A percentile compares a stretch with the other conserved stretches of the same genome.
phyloP scores from a whole-genome alignment of 2,888 invertebrate species.

The Apeira syringaria region DNA sequence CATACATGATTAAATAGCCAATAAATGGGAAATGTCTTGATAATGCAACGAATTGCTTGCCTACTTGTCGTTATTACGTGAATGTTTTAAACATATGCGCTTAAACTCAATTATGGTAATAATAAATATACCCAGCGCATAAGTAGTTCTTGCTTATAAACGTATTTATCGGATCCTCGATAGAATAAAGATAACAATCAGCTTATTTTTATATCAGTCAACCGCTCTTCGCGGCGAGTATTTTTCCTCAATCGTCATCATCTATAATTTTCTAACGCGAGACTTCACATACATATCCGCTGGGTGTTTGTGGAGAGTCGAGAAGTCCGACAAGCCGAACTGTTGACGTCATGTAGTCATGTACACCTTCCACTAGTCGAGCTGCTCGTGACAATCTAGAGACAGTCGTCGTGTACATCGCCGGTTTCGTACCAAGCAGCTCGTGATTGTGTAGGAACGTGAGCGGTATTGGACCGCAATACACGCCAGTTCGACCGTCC shows the following conservation, averaged over 20 bases:
- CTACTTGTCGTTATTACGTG: no score
- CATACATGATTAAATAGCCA: no score
- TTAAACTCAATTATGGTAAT: no score
- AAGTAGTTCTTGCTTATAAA: no score
- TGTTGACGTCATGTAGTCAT: slow-evolving; percentile 79
- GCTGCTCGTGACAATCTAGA: slow-evolving; percentile 40
- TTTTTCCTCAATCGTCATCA: slow-evolving; percentile 57
- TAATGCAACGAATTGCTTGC: no score
- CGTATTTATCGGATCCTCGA: no score
- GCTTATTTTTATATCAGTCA: no score
- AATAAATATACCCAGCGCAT: no score
- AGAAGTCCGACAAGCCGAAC: slow-evolving; percentile 79
- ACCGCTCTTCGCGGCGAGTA: slow-evolving; percentile 29
- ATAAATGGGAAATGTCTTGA: no score
- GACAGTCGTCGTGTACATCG: slow-evolving; percentile 46
- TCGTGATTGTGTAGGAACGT: slow-evolving; percentile 27
- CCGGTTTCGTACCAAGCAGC: slow-evolving; percentile 37
- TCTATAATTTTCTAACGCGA: slow-evolving; percentile 68
- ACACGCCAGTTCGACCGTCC: slow-evolving; percentile 38
- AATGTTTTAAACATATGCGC: no score
- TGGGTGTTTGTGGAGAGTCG: slow-evolving; percentile 75
- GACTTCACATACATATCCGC: slow-evolving; percentile 58
- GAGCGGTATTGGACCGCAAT: slow-evolving; percentile 55
- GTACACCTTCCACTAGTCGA: slow-evolving; percentile 63
- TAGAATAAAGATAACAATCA: no score